Base-by-base conservation (phyloP, 2,797 vertebrate genomes). In the Loriculus beryllinus region DNA sequence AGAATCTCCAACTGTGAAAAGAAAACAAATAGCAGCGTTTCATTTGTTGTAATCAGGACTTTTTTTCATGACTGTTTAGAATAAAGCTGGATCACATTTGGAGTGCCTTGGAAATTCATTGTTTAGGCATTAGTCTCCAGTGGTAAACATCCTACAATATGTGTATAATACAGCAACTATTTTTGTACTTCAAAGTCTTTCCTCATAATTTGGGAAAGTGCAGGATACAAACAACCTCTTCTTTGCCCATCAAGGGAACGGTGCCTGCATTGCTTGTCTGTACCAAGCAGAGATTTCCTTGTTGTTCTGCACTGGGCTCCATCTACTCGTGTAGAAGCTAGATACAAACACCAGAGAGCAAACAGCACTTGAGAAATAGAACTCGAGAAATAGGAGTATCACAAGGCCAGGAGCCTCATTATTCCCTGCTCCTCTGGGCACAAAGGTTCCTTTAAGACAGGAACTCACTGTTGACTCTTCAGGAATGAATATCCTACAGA, bases 1-100 rank as follows among this genome's bases (percentile, higher is more conserved):
- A 96, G 86, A 94, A 88, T 90, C 78, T 93, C 95, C 95, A 94
- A 91, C 91, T 95, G 93, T 68, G 95, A 95, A 96, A 93, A 92
- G 91, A 94, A 97, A 96, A 97, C 95, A 94, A 97, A 96, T 84
- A 80, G 82, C 85, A 82, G 67, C 81, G 70, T 70, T 93, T 86
- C 80, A 64, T 94, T 96, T 93, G 88, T 92, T 90, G 89, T 57
- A 90, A 95, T 93, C 85, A 47, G 75, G 54, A 69, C 37, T 82
- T 93, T 92, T 60, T 84, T 96, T 92, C 47, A 79, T 64, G 74
- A 82, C 77, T 96, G 93, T 95, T 95, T 95, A 92, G 91, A 94
- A 88, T 90, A 93, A 96, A 94, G 93, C 74, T 91, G 93, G 92
- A 88, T 91, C 69, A n/a, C 70, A 90, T 91, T 93, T 88, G 91